A percentile compares a stretch with the other conserved stretches of the same genome.
These are phyloP conservation scores for Alligator sinensis DNA, from an alignment of 2,113 vertebrate species.

Conservation along the genomic window DNA sequence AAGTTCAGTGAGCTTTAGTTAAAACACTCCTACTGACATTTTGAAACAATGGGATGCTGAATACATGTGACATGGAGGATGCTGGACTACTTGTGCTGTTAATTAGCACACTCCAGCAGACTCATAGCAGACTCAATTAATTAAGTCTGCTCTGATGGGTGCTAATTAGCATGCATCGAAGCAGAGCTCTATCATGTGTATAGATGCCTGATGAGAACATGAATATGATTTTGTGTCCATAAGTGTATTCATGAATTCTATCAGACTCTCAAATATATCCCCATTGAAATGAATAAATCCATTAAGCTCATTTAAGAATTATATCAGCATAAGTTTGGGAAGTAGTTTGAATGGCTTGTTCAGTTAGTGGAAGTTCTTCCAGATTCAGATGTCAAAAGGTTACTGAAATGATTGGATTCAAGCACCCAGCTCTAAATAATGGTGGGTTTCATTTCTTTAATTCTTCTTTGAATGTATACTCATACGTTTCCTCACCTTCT, in stretches of 20 bases:
- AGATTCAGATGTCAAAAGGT: background rate
- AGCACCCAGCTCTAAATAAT: background rate
- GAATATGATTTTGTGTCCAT: background rate
- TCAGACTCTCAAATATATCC: background rate
- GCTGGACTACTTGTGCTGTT: no score
- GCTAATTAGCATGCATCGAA: no score
- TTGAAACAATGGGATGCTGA: no score
- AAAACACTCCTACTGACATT: no score
- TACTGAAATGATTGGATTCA: background rate
- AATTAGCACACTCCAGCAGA: no score
- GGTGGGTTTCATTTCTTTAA: background rate
- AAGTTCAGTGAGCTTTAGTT: no score
- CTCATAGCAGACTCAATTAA: no score
- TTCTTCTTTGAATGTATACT: background rate
- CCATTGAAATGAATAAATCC: slow-evolving; percentile 1
- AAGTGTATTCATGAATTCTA: background rate
- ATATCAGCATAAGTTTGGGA: background rate
- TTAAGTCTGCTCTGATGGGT: no score
- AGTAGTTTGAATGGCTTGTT: background rate
- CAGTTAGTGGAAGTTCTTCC: background rate
- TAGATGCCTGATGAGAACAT: background rate
- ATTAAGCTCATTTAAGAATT: slow-evolving; percentile 24
- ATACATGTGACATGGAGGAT: no score
- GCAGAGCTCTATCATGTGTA: no score
- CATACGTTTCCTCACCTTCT: background rate